Conservation (phyloP, 2,797 vertebrate species). For the Poeciliopsis turneri region DNA sequence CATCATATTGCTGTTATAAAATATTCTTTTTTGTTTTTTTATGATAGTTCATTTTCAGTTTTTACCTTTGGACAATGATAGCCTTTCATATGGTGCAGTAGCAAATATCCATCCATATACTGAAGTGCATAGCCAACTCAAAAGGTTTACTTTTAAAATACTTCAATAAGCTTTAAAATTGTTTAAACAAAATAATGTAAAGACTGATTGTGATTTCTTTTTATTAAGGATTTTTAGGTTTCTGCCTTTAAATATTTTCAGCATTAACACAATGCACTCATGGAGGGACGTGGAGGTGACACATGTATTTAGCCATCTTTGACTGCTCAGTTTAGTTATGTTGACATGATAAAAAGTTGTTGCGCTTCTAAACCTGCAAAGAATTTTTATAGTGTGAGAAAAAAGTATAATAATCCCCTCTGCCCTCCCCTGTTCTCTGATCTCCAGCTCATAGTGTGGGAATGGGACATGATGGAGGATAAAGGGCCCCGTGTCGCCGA, state of each 20-base stretch:
- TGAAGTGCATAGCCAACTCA: background rate
- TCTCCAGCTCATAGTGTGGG: conserved; percentile 76
- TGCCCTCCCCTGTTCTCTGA: background rate
- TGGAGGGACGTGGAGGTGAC: conserved; percentile 13
- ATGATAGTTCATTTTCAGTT: background rate
- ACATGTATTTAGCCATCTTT: background rate
- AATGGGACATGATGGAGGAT: conserved; percentile 98
- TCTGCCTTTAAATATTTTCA: background rate
- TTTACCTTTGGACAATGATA: background rate
- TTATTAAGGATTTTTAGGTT: background rate
- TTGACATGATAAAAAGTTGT: background rate
- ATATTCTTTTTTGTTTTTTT: background rate
- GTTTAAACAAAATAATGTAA: background rate
- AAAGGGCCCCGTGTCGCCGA: conserved; percentile 97
- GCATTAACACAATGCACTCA: background rate
- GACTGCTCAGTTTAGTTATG: background rate
- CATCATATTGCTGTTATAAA: background rate
- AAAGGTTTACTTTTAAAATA: background rate
- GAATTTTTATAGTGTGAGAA: conserved; percentile 21
- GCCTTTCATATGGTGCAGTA: background rate
- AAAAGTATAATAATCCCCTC: conserved; percentile 35
- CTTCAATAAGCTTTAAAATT: background rate
- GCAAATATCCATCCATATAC: background rate
- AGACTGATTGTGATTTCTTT: background rate
- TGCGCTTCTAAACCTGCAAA: conserved; percentile 16